Conservation (phyloP, 2,888 invertebrate species). For the Hirtodrosophila trivittata region DNA sequence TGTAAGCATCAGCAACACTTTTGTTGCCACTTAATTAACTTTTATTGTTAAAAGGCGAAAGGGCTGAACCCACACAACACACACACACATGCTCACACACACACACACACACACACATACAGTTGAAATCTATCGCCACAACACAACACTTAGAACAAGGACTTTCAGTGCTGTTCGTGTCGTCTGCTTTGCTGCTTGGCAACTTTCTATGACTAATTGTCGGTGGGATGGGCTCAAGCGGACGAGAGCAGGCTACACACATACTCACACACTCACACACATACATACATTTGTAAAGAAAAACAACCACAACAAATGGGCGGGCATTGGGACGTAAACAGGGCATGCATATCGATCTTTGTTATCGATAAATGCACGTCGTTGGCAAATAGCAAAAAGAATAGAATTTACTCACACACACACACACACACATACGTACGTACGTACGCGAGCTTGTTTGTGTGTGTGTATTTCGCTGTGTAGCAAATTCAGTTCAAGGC, state of each 20-base stretch:
- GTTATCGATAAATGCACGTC: constrained; percentile 71
- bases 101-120: neutral
- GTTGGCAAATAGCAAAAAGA: constrained; percentile 42
- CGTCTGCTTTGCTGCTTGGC: constrained; percentile 34
- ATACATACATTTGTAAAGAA: neutral
- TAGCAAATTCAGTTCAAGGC: constrained; percentile 70
- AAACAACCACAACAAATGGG: neutral
- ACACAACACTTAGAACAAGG: neutral
- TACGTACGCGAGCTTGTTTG: constrained; percentile 5
- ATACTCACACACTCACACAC: neutral
- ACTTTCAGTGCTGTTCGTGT: constrained; percentile 28
- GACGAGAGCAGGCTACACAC: neutral
- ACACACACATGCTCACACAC: neutral
- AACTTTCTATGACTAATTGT: constrained; percentile 58
- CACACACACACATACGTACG: too few species aligned
- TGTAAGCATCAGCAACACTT: constrained; percentile 49
- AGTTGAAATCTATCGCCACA: too few species aligned
- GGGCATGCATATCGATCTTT: constrained; percentile 59
- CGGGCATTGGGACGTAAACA: neutral
- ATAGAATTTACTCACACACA: constrained; percentile 35
- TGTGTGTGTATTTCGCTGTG: constrained; percentile 29
- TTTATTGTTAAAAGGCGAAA: constrained; percentile 40
- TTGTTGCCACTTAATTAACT: constrained; percentile 57
- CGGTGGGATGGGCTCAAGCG: constrained; percentile 11
- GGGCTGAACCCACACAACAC: neutral